Conservation (phyloP, 2,888 invertebrate species). For the Dromius quadrimaculatus region DNA sequence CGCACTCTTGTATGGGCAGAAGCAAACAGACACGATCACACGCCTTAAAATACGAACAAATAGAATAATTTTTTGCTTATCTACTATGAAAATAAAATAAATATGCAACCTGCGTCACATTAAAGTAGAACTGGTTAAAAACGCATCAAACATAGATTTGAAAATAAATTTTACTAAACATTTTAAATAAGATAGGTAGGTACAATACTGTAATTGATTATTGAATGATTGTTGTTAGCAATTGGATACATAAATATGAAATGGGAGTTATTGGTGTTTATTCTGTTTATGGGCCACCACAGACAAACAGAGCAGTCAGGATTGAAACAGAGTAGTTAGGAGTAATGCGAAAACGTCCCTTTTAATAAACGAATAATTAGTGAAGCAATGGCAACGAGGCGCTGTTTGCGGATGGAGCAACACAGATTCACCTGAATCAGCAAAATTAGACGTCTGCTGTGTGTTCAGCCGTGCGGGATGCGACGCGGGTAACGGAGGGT, state of each 20-base stretch:
- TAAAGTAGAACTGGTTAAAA: too few relatives aligned
- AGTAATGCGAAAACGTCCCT: conserved; percentile 12
- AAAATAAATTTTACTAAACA: too few relatives aligned
- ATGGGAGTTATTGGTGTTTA: conserved; percentile 20
- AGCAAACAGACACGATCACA: conserved; percentile 17
- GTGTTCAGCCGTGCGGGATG: conserved; percentile 52
- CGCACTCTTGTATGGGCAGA: neutral
- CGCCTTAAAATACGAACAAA: conserved; percentile 35
- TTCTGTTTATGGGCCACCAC: conserved; percentile 15
- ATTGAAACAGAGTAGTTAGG: neutral
- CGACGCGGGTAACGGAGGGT: conserved; percentile 40
- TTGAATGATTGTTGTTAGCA: too few relatives aligned
- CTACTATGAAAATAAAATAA: conserved; percentile 43
- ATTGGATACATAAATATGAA: too few relatives aligned
- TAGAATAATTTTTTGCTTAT: conserved; percentile 40
- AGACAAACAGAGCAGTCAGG: conserved; percentile 6
- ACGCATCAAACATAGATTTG: too few relatives aligned
- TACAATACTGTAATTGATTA: too few relatives aligned
- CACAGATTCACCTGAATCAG: conserved; percentile 62
- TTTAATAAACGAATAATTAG: conserved; percentile 59
- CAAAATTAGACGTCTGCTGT: conserved; percentile 60
- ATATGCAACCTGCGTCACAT: too few relatives aligned
- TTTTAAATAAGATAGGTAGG: too few relatives aligned
- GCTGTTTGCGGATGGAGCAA: conserved; percentile 60
- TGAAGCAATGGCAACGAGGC: conserved; percentile 56